These are phyloP conservation scores for Tapirus indicus DNA, from an alignment of 2,797 vertebrate species.

Conservation along the genomic window DNA sequence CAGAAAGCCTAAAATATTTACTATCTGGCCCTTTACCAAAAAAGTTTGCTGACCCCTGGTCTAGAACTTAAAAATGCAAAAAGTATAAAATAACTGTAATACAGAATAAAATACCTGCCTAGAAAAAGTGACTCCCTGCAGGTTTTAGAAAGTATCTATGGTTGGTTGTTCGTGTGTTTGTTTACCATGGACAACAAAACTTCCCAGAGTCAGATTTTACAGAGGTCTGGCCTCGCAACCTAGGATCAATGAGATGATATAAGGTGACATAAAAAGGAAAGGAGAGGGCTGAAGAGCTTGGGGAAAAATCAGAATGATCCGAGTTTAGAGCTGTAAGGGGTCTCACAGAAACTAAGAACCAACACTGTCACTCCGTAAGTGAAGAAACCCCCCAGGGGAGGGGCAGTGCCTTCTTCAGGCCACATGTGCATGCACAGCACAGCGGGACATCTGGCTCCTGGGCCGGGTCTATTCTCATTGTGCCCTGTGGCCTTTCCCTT, in stretches of 20 bases:
- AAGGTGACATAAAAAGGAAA: not conserved
- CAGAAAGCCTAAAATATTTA: conserved; percentile 32
- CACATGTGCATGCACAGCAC: not conserved
- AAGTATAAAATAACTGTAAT: not conserved
- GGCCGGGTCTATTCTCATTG: not conserved
- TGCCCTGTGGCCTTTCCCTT: not conserved
- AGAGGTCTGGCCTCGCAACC: not conserved
- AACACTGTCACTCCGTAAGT: not conserved
- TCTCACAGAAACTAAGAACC: not conserved
- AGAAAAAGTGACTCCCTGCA: not conserved
- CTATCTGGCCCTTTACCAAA: not conserved
- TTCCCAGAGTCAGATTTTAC: conserved; percentile 44
- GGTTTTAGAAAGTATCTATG: conserved; percentile 1
- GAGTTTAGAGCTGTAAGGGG: not conserved
- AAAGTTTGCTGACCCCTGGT: not conserved
- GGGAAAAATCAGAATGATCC: not conserved
- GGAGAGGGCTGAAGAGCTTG: not conserved
- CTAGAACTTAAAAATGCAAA: conserved; percentile 11
- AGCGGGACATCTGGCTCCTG: not conserved
- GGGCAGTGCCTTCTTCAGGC: not conserved
- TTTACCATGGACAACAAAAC: not conserved
- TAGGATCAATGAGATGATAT: not conserved
- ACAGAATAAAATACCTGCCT: conserved; percentile 22
- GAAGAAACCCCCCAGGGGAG: not conserved
- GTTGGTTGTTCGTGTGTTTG: not conserved